These are phyloP conservation scores for Charanyca ferruginea DNA, from an alignment of 2,888 invertebrate species.

Conservation along the genomic window DNA sequence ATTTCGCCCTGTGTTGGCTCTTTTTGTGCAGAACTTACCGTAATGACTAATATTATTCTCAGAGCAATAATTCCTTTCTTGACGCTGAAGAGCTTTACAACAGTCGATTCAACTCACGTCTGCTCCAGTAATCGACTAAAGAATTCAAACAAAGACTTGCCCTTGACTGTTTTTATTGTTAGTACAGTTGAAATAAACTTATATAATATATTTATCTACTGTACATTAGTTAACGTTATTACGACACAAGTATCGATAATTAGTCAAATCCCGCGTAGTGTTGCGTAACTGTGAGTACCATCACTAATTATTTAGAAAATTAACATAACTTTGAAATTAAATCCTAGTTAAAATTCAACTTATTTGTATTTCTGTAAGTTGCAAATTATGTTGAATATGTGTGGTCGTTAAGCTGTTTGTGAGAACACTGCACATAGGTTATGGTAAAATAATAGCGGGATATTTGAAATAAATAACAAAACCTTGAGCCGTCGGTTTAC, in stretches of 20 bases:
- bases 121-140: slow-evolving; percentile 50
- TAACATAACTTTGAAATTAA: slow-evolving; percentile 5
- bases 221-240: slow-evolving; percentile 52
- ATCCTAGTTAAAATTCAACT: slow-evolving; percentile 26
- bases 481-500: slow-evolving; percentile 64
- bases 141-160: slow-evolving; percentile 28
- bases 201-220: slow-evolving; percentile 16
- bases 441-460: slow-evolving; percentile 78
- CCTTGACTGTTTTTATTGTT: slow-evolving; percentile 42
- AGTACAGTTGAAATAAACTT: slow-evolving; percentile 31
- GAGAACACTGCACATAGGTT: slow-evolving; percentile 44
- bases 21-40: background rate
- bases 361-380: slow-evolving; percentile 6
- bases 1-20: background rate
- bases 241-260: slow-evolving; percentile 68
- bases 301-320: slow-evolving; percentile 63
- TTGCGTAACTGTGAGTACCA: slow-evolving; percentile 66
- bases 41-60: too few species aligned
- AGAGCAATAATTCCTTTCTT: slow-evolving; percentile 14
- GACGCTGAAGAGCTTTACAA: slow-evolving; percentile 19
- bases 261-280: slow-evolving; percentile 63
- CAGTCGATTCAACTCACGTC: slow-evolving; percentile 19
- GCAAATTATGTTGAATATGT: slow-evolving; percentile 3
- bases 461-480: slow-evolving; percentile 72
- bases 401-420: slow-evolving; percentile 29